phyloP scores from a whole-genome alignment of 92 coral and sea anemone species.

The Blastomussa wellsi region DNA sequence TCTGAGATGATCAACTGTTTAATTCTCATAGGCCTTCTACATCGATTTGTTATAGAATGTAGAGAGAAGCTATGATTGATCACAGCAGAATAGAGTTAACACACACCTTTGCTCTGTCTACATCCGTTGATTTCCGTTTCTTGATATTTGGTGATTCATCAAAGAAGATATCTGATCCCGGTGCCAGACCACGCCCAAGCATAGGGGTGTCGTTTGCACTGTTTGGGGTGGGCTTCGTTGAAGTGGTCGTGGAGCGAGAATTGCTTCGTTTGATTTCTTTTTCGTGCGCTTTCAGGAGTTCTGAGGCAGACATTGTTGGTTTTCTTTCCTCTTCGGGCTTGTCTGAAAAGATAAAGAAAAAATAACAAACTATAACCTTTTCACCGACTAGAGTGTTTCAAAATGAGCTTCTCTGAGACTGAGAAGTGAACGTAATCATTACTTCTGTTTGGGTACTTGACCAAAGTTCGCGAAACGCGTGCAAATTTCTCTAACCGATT shows the following conservation, averaged over 20 bases:
- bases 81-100: background rate
- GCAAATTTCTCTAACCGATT: too few species aligned
- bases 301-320: conserved; percentile 75
- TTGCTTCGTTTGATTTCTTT: conserved; percentile 35
- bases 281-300: conserved; percentile 76
- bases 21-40: too few species aligned
- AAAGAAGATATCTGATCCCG: conserved; percentile 76
- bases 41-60: background rate
- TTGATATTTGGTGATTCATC: conserved; percentile 55
- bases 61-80: background rate
- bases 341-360: conserved; percentile 29
- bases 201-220: conserved; percentile 51
- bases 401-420: too few species aligned
- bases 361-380: too few species aligned
- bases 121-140: conserved; percentile 22
- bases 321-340: conserved; percentile 61
- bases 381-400: too few species aligned
- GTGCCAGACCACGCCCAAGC: conserved; percentile 81
- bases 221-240: conserved; percentile 8
- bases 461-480: too few species aligned
- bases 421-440: too few species aligned
- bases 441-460: too few species aligned
- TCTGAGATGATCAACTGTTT: too few species aligned
- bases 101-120: conserved; percentile 48
- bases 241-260: conserved; percentile 9